phyloP scores from a whole-genome alignment of 1,140 invertebrate species.

The Bilobella aurantiaca region DNA sequence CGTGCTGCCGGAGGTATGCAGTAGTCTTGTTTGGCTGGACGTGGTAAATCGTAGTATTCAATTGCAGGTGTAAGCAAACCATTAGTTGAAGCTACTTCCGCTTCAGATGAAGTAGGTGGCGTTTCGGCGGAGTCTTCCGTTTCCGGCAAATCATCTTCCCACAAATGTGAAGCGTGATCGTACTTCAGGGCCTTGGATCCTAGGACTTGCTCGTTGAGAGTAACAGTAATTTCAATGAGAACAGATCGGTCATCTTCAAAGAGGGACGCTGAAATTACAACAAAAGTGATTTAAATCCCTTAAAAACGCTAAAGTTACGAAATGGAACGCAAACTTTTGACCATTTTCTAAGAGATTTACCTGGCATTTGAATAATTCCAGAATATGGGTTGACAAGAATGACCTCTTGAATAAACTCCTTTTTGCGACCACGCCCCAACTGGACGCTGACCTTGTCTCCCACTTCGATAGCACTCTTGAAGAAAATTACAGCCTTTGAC shows the following conservation, averaged over 20 bases:
- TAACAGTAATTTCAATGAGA: constrained; percentile 13
- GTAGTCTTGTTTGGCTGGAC: background rate
- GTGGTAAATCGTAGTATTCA: background rate
- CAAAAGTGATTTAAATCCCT: background rate
- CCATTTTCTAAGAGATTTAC: constrained; percentile 4
- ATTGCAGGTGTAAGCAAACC: background rate
- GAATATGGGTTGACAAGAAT: constrained; percentile 14
- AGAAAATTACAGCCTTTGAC: constrained; percentile 8
- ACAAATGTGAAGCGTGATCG: background rate
- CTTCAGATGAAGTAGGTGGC: background rate
- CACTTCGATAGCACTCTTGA: constrained; percentile 11
- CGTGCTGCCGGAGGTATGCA: background rate
- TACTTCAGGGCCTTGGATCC: constrained; percentile 17
- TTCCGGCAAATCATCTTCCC: background rate
- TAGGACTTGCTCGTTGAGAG: background rate
- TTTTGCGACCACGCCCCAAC: background rate
- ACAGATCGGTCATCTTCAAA: constrained; percentile 3
- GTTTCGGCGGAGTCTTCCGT: background rate
- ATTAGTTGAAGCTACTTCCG: background rate
- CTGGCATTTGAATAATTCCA: constrained; percentile 5
- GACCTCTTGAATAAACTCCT: background rate
- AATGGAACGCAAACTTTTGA: background rate
- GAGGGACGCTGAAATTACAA: background rate
- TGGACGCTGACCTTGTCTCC: constrained; percentile 1
- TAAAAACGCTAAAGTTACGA: background rate